Conservation (phyloP, 2,113 vertebrate genomes). For the Osmerus mordax region DNA sequence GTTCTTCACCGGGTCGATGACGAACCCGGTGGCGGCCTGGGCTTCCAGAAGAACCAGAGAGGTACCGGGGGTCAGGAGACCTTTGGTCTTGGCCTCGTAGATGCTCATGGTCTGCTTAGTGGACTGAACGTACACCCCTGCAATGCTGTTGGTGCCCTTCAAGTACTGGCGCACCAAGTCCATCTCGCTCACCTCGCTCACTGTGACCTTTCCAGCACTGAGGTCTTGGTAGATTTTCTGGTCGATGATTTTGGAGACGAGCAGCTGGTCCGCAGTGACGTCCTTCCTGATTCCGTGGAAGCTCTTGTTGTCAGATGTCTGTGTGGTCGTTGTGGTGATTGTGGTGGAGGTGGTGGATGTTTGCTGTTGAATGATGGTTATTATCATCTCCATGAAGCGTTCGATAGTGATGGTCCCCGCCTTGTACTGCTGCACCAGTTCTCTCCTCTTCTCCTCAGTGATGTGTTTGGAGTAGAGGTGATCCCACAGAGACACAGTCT, state of each 20-base stretch:
- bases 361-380: too few relatives aligned
- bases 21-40: conserved; percentile 63
- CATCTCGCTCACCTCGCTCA: conserved; percentile 66
- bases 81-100: conserved; percentile 70
- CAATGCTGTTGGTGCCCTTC: conserved; percentile 77
- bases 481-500: conserved; percentile 76
- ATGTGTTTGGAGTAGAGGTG: neutral
- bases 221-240: too few relatives aligned
- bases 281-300: too few relatives aligned
- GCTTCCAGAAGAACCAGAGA: conserved; percentile 66
- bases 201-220: too few relatives aligned
- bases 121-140: conserved; percentile 74
- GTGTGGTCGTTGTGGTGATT: too few relatives aligned
- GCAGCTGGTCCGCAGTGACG: too few relatives aligned
- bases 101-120: conserved; percentile 77
- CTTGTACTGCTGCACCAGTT: neutral
- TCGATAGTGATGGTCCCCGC: conserved; percentile 59
- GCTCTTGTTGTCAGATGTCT: too few relatives aligned
- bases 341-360: too few relatives aligned
- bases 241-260: too few relatives aligned
- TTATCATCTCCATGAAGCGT: too few relatives aligned
- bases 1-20: conserved; percentile 61
- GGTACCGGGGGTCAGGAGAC: conserved; percentile 65
- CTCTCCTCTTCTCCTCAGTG: conserved; percentile 52
- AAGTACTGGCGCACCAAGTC: conserved; percentile 81